These are phyloP conservation scores for Epinephelus moara DNA, from an alignment of 2,113 vertebrate species.

Conservation along the genomic window DNA sequence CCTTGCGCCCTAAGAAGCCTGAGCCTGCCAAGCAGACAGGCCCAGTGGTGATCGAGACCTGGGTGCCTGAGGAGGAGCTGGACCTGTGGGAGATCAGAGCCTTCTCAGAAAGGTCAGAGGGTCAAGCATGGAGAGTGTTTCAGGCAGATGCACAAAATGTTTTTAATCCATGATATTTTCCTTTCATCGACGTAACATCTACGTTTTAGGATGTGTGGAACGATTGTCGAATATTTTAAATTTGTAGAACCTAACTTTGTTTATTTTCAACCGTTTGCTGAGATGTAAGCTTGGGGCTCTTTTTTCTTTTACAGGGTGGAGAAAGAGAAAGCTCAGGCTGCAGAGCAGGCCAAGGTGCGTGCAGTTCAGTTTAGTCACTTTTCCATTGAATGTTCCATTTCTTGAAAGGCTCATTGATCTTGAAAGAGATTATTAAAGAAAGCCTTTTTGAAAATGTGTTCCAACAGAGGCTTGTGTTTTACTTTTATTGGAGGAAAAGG, in stretches of 20 bases:
- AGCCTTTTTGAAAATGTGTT: background rate
- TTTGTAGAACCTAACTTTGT: background rate
- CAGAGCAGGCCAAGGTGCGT: slow-evolving; percentile 96
- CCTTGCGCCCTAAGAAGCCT: slow-evolving; percentile 95
- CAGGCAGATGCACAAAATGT: background rate
- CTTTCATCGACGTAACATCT: background rate
- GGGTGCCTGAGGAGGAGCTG: slow-evolving; percentile 98
- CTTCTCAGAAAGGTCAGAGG: slow-evolving; percentile 94
- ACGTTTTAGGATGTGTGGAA: background rate
- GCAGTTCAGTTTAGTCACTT: background rate
- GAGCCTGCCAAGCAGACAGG: slow-evolving; percentile 97
- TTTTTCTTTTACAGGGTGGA: slow-evolving; percentile 89
- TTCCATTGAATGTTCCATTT: background rate
- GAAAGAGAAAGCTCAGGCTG: slow-evolving; percentile 97
- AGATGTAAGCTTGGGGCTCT: background rate
- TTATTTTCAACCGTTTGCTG: background rate
- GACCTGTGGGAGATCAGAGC: slow-evolving; percentile 99
- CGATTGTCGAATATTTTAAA: background rate
- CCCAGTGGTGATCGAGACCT: slow-evolving; percentile 98
- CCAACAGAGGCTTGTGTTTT: background rate
- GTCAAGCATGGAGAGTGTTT: background rate
- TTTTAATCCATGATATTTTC: background rate
- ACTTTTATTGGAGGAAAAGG: background rate
- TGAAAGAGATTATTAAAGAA: background rate
- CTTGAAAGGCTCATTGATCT: background rate